Evolutionary conservation across 2,113 vertebrate genomes (phyloP).

Genomic region (Picathartes gymnocephalus): DNA sequence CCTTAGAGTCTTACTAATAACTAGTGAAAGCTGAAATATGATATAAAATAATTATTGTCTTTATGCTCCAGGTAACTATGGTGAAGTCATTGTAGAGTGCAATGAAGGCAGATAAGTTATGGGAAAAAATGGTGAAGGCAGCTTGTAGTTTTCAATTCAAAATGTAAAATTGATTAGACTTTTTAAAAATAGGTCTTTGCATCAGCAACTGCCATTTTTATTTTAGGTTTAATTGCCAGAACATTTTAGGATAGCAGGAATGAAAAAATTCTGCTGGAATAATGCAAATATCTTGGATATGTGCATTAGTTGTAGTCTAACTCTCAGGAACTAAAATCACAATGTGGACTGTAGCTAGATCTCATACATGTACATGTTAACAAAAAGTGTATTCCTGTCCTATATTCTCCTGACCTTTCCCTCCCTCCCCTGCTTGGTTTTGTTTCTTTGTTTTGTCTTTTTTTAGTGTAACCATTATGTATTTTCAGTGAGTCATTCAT

Average conservation of each 20-base stretch:
- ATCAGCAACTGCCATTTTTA: neutral
- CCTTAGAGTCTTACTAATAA: neutral
- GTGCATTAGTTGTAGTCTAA: neutral
- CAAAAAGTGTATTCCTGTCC: neutral
- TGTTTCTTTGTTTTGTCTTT: neutral
- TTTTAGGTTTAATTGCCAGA: neutral
- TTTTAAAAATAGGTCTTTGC: neutral
- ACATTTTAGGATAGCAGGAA: neutral
- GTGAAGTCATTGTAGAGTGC: neutral
- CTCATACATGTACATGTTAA: neutral
- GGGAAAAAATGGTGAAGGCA: neutral
- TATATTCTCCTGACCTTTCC: neutral
- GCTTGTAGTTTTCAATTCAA: neutral
- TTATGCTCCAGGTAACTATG: neutral
- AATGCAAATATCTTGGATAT: neutral
- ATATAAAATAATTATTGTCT: constrained; percentile 1
- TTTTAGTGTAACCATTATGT: neutral
- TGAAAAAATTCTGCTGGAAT: neutral
- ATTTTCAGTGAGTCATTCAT: neutral
- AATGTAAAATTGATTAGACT: neutral
- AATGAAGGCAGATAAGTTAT: neutral
- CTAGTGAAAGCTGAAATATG: neutral
- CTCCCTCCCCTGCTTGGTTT: neutral
- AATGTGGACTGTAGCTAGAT: neutral
- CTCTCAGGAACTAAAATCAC: neutral